Evolutionary conservation across 2,888 invertebrate genomes (phyloP).

Genomic region (Norana najaformis): DNA sequence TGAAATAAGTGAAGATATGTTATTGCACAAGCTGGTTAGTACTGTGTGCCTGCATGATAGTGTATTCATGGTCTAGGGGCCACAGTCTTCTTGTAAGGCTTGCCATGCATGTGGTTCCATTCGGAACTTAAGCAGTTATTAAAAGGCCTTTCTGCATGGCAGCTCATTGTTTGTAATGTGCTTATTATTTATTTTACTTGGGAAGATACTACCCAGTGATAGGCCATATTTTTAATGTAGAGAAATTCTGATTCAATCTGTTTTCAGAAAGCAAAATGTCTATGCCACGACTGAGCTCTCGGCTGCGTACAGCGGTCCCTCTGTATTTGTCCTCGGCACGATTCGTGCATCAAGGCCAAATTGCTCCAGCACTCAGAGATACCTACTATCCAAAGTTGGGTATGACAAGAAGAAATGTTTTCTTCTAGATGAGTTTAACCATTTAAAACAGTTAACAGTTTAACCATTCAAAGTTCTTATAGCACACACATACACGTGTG

Average conservation of each 20-base stretch:
- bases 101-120: not conserved
- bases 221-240: not conserved
- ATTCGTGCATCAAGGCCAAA: not conserved
- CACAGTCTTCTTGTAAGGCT: not conserved
- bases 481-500: not conserved
- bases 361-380: slow-evolving; percentile 19
- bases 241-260: not conserved
- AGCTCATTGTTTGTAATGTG: not conserved
- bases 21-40: not conserved
- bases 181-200: not conserved
- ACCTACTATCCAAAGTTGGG: slow-evolving; percentile 21
- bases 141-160: not conserved
- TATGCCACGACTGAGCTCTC: not conserved
- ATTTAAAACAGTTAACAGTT: no score
- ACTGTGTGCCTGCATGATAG: not conserved
- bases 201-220: not conserved
- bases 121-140: not conserved
- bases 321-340: not conserved
- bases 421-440: not conserved
- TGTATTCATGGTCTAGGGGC: not conserved
- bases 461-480: not conserved
- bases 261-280: not conserved
- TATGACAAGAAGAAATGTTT: not conserved
- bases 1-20: no score
- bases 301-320: not conserved